Conservation (phyloP, 2,888 invertebrate genomes). For the Lumbricus terrestris region DNA sequence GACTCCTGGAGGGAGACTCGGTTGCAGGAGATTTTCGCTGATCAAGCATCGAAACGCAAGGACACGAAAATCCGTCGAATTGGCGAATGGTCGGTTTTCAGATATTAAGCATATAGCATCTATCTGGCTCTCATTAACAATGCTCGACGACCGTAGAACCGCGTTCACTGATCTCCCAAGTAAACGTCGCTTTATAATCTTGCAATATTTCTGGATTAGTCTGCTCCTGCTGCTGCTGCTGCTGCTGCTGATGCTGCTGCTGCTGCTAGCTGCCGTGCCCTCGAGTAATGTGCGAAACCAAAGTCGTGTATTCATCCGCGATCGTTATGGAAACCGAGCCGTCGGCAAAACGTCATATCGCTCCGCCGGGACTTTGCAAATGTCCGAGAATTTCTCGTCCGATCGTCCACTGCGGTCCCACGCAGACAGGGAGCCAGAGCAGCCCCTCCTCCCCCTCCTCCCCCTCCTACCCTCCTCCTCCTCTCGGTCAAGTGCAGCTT, state of each 20-base stretch:
- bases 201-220: not conserved
- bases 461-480: no score
- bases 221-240: no score
- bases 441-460: no score
- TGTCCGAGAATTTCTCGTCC: not conserved
- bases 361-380: not conserved
- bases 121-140: not conserved
- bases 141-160: not conserved
- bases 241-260: not conserved
- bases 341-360: slow-evolving; percentile 31
- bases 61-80: not conserved
- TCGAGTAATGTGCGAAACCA: not conserved
- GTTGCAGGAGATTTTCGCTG: not conserved
- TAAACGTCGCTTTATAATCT: not conserved
- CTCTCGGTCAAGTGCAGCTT: not conserved
- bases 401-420: slow-evolving; percentile 15
- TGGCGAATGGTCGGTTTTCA: not conserved
- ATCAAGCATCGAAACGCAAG: not conserved
- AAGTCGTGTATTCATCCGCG: slow-evolving; percentile 15
- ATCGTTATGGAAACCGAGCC: not conserved
- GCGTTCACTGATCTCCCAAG: not conserved
- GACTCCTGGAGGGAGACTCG: not conserved
- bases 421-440: slow-evolving; percentile 10
- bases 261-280: not conserved
- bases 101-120: not conserved